Percentiles rank a stretch among this genome's conserved stretches.
Conservation (phyloP, 2,113 vertebrate species). For the Larimichthys crocea region DNA sequence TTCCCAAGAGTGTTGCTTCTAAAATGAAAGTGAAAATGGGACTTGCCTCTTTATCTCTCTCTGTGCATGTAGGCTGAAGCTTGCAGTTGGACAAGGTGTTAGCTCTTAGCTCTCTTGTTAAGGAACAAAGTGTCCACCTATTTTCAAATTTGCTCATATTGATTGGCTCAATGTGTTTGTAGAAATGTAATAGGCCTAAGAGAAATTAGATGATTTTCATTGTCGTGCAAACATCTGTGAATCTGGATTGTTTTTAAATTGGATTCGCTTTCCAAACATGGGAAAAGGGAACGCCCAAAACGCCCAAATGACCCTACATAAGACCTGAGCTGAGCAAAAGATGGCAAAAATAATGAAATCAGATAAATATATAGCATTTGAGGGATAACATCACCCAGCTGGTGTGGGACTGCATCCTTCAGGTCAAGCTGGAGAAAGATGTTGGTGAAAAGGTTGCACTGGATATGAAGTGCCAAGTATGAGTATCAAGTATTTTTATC, state of each 20-base stretch:
- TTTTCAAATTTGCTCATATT: neutral
- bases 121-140: neutral
- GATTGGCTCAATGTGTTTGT: neutral
- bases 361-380: neutral
- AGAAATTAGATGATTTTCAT: neutral
- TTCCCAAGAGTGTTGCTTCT: slow-evolving; percentile 15
- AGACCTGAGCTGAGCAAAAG: neutral
- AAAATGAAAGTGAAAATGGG: slow-evolving; percentile 25
- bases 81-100: slow-evolving; percentile 60
- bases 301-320: no score
- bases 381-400: neutral
- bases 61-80: slow-evolving; percentile 26
- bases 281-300: no score
- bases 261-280: neutral
- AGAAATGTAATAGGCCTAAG: neutral
- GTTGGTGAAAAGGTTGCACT: neutral
- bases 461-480: neutral
- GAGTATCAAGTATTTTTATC: neutral
- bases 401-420: neutral
- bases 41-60: slow-evolving; percentile 43
- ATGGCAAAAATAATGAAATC: neutral
- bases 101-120: neutral
- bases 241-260: neutral
- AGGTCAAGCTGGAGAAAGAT: neutral
- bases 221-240: neutral